Base-by-base conservation (phyloP, 2,888 invertebrate genomes). In the Lysandra bellargus region DNA sequence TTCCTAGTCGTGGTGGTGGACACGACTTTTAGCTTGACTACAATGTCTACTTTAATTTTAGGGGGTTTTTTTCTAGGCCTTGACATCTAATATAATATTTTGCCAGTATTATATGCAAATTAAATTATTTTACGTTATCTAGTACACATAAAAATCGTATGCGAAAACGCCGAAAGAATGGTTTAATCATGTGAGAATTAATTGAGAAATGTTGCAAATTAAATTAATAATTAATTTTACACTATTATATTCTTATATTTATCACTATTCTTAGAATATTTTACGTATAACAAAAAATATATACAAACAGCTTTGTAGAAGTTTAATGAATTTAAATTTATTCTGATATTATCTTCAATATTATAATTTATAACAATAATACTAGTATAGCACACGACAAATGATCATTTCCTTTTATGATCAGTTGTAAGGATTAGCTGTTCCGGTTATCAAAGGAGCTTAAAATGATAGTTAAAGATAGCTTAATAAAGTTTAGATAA, bases 321-420 rank as follows among this genome's bases (percentile, higher is more conserved):
- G 33, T 14, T 5, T 69, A 69, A 33, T 69, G 12, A 33, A 69
- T 69, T 69, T 37, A 69, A 69, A 69, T 69, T 69, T 69, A 69
- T 69, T 69, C 69, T 17, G 69, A 69, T 69, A 1, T 69, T 69
- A 69, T 69, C 33, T 69, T 69, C 17, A 69, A 69, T 69, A 69
- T 69, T 69, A 33, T 33, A 69, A 69, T 37, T 69, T 37, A 69
- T 69, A 2, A 64, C 12, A 64, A 69, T 37, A 64, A 12, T 12
- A 30, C 4, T 64, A 1, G 4, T 30, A 37, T 1, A 69, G 17
- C 33, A 69, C 33, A 37, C 33, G 14, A 69, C 69, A 69, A 69
- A 69, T 69, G 17, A 37, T 37, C 14, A 69, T 69, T 69, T 69
- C 69, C 69, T 37, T 69, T 69, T 69, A 23, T 23, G 61, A 61